A percentile compares a stretch with the other conserved stretches of the same genome.
These are phyloP conservation scores for Anguilla rostrata DNA, from an alignment of 2,113 vertebrate species.

Conservation along the genomic window DNA sequence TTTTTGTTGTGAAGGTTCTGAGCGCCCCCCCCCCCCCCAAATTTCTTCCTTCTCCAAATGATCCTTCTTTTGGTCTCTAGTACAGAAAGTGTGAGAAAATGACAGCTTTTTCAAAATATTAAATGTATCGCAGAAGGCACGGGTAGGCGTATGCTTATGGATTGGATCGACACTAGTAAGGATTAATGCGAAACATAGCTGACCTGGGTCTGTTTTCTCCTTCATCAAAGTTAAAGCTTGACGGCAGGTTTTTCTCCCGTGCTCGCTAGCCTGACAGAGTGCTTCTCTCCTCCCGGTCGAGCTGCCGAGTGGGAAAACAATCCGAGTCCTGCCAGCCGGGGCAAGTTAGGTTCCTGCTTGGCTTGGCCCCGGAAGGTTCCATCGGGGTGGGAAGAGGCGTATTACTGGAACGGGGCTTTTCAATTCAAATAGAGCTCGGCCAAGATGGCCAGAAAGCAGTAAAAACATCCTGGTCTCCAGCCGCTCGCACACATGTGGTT, in stretches of 20 bases:
- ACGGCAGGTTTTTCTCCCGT: not conserved
- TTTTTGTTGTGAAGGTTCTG: no score
- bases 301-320: not conserved
- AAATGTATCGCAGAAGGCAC: no score
- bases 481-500: not conserved
- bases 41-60: no score
- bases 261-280: not conserved
- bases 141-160: no score
- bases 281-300: not conserved
- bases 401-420: not conserved
- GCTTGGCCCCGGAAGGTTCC: not conserved
- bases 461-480: not conserved
- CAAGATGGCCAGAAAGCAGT: not conserved
- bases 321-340: not conserved
- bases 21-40: no score
- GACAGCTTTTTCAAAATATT: no score
- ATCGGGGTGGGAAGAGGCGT: not conserved
- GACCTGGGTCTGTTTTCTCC: no score
- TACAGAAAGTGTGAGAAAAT: no score
- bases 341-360: not conserved
- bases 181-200: no score
- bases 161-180: no score
- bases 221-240: no score
- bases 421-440: not conserved
- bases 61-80: no score